Base-by-base conservation (phyloP, 2,797 vertebrate genomes). In the Rhinichthys osculus region DNA sequence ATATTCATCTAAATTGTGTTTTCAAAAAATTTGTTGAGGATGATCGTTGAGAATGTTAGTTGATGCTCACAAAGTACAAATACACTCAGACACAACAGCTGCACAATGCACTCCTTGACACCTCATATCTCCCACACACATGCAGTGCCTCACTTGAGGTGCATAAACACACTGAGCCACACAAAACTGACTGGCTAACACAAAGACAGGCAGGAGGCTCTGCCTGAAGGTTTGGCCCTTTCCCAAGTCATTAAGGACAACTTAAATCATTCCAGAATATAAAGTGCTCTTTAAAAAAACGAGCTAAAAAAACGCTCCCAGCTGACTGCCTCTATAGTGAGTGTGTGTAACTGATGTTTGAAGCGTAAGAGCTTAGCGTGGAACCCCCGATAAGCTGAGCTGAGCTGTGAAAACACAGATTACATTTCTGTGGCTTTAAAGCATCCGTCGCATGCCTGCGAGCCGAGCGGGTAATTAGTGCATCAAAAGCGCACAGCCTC, bases 321-420 rank as follows among this genome's bases (percentile, higher is more conserved):
- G 50, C 50, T 57, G 54, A 80, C 30, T 62, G 54, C 40, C 42
- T 80, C 54, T 54, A 38, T 50, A 21, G 54, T 89, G 88, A 92
- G 89, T 87, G 89, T 79, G 91, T 90, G 90, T 87, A 91, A 90
- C 92, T 91, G 89, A 91, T 93, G 93, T 93, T 93, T 93, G 85
- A 93, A 92, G 92, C 82, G 30, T 17, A 19, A 0, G 90, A 92
- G 90, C 93, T 95, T 91, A 94, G 92, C 6, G 86, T 93, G 92
- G 88, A 91, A 92, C 92, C 88, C 88, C 92, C 81, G 94, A 95
- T 95, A 95, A 96, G 94, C 94, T 21, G 13, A 84, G 81, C 90
- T 91, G 93, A 95, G 94, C 95, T 94, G 94, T 94, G 93, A 95
- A 95, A 95, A 95, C 92, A 94, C 92, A 94, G 95, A 95, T 95